Evolutionary conservation across 2,888 invertebrate species (phyloP).

Genomic region (Cheilosia scutellata): DNA sequence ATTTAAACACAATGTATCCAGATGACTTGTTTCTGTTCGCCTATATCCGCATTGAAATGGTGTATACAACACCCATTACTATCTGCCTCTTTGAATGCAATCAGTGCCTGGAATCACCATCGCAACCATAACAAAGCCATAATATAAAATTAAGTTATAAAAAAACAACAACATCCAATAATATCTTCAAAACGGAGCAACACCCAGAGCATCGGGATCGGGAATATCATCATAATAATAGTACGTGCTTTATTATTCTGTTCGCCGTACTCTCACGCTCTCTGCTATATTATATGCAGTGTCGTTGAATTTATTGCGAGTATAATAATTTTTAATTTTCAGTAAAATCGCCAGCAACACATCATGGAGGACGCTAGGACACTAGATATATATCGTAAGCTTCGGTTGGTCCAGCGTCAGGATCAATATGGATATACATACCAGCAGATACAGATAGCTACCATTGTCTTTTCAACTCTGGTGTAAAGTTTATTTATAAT

Average conservation of each 20-base stretch:
- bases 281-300: neutral
- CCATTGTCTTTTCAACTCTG: slow-evolving; percentile 7
- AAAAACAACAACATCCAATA: slow-evolving; percentile 21
- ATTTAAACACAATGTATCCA: slow-evolving; percentile 43
- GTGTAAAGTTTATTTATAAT: neutral
- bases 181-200: slow-evolving; percentile 27
- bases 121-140: slow-evolving; percentile 51
- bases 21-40: slow-evolving; percentile 20
- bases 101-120: slow-evolving; percentile 33
- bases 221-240: slow-evolving; percentile 47
- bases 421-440: neutral
- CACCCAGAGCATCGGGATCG: neutral
- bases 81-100: slow-evolving; percentile 24
- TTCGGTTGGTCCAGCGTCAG: neutral
- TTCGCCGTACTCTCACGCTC: neutral
- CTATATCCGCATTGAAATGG: slow-evolving; percentile 1
- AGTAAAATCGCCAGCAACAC: slow-evolving; percentile 14
- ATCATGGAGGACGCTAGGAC: slow-evolving; percentile 4
- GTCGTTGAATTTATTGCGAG: slow-evolving; percentile 46
- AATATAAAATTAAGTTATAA: slow-evolving; percentile 58
- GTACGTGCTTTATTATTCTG: slow-evolving; percentile 50
- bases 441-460: no score
- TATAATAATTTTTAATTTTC: slow-evolving; percentile 51
- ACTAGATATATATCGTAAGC: neutral
- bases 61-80: slow-evolving; percentile 17